Percentiles rank a stretch among this genome's conserved stretches.
Conservation (phyloP, 1,140 invertebrate genomes). For the Drosophila burlai region DNA sequence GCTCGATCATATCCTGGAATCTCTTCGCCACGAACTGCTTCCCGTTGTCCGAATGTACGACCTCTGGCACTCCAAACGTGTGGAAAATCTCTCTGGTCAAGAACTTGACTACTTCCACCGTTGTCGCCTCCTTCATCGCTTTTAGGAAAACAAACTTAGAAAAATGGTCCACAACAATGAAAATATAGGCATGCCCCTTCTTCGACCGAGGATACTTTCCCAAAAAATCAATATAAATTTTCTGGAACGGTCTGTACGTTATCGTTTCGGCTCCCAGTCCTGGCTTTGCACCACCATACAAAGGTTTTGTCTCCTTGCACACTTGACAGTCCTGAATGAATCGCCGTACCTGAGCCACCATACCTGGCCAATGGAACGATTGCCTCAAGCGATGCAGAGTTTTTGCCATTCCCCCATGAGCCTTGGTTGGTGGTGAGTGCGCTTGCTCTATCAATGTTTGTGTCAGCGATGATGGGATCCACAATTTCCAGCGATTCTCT, state of each 20-base stretch:
- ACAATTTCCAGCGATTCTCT: constrained; percentile 10
- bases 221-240: neutral
- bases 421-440: neutral
- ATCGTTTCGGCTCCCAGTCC: neutral
- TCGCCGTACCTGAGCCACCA: neutral
- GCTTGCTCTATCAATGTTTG: neutral
- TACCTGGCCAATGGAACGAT: constrained; percentile 6
- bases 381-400: neutral
- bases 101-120: neutral
- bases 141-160: neutral
- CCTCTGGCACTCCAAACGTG: neutral
- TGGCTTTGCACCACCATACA: neutral
- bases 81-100: neutral
- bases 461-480: neutral
- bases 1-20: neutral
- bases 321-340: neutral
- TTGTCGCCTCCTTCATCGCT: neutral
- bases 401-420: neutral
- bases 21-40: too few species aligned
- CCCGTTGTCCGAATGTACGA: too few species aligned
- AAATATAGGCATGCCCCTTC: constrained; percentile 6
- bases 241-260: constrained; percentile 9
- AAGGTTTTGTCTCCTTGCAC: neutral
- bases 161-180: neutral
- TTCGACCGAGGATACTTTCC: constrained; percentile 6